Percentiles rank a stretch among this genome's conserved stretches.
phyloP scores from a whole-genome alignment of 2,113 vertebrate species.

The Nibea coibor region DNA sequence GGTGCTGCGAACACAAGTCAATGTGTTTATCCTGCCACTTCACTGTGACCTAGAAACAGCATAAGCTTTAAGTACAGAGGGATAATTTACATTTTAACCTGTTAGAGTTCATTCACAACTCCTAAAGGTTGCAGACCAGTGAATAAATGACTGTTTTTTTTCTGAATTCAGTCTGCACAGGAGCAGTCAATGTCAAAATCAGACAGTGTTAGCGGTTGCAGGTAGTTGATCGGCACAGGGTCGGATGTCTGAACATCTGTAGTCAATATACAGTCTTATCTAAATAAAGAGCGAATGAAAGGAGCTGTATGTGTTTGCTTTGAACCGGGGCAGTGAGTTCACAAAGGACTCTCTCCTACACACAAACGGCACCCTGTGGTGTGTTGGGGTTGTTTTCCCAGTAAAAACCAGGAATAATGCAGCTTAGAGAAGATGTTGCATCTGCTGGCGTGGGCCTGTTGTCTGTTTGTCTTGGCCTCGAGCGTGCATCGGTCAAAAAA shows the following conservation, averaged over 20 bases:
- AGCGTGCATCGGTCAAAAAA: slow-evolving; percentile 11
- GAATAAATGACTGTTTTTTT: neutral
- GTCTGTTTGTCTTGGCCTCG: slow-evolving; percentile 40
- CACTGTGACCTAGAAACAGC: slow-evolving; percentile 73
- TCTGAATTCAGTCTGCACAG: neutral
- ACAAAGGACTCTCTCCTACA: slow-evolving; percentile 54
- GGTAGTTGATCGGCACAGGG: slow-evolving; percentile 4
- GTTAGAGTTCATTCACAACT: neutral
- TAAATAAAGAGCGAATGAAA: slow-evolving; percentile 40
- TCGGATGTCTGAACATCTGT: slow-evolving; percentile 62
- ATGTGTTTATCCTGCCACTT: slow-evolving; percentile 79
- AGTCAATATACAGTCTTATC: slow-evolving; percentile 49
- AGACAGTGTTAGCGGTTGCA: neutral
- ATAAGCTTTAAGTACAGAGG: slow-evolving; percentile 47
- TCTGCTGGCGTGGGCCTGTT: slow-evolving; percentile 39
- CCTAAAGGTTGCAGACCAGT: no score
- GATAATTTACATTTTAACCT: slow-evolving; percentile 10
- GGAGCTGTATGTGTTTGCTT: slow-evolving; percentile 58
- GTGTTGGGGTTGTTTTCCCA: slow-evolving; percentile 56
- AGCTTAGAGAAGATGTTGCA: slow-evolving; percentile 56
- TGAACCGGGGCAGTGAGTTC: slow-evolving; percentile 53
- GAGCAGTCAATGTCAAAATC: neutral
- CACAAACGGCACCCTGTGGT: slow-evolving; percentile 59
- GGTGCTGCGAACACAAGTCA: slow-evolving; percentile 68
- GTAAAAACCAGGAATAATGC: slow-evolving; percentile 43